A percentile compares a stretch with the other conserved stretches of the same genome.
These are phyloP conservation scores for Pycnonotus jocosus DNA, from an alignment of 2,113 vertebrate species.

Conservation along the genomic window DNA sequence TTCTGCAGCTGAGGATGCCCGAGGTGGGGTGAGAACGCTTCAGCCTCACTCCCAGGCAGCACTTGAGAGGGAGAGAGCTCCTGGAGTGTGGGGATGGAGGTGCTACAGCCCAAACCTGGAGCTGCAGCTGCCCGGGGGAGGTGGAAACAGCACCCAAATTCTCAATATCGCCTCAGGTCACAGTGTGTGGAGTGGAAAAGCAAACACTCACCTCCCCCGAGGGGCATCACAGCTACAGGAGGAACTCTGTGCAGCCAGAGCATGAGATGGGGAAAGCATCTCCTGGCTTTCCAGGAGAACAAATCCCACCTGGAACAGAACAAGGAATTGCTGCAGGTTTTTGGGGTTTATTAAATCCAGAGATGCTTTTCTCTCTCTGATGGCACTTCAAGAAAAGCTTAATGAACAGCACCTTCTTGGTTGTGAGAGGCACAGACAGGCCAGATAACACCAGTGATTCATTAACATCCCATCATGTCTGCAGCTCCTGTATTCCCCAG, in stretches of 20 bases:
- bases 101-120: no score
- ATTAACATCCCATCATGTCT: neutral
- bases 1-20: neutral
- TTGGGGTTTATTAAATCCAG: neutral
- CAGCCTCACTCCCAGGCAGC: neutral
- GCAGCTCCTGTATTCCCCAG: neutral
- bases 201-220: neutral
- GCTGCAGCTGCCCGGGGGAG: neutral
- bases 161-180: neutral
- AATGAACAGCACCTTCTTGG: neutral
- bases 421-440: neutral
- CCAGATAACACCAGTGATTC: neutral
- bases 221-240: neutral
- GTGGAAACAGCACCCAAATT: neutral
- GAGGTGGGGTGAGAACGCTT: neutral
- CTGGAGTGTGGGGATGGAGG: neutral
- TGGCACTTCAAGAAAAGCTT: neutral
- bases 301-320: neutral
- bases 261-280: neutral
- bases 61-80: fast-evolving
- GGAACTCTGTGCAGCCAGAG: neutral
- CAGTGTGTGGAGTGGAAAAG: fast-evolving
- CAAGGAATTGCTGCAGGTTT: neutral
- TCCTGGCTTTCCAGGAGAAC: neutral
- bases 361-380: neutral